These are phyloP conservation scores for Amphiura filiformis DNA, from an alignment of 35 echinoderm and acorn worm species.

Conservation along the genomic window DNA sequence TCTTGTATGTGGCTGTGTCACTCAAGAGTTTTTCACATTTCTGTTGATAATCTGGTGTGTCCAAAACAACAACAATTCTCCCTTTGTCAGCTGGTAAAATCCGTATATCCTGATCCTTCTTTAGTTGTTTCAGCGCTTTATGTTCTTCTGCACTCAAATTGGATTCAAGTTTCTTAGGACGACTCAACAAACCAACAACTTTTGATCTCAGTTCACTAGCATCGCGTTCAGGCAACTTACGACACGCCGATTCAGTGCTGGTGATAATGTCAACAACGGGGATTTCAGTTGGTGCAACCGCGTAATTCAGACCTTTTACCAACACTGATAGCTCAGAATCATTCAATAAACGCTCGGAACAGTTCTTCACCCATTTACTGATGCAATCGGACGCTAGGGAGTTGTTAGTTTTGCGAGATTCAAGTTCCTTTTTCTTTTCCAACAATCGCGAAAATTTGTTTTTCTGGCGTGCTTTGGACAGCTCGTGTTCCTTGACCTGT, in stretches of 20 bases:
- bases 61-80: slow-evolving; percentile 6
- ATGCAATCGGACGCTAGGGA: slow-evolving; percentile 42
- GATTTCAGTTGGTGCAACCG: neutral
- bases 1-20: too few species aligned
- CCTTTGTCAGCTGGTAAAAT: slow-evolving; percentile 23
- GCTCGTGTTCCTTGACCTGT: slow-evolving; percentile 41
- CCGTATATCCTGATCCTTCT: slow-evolving; percentile 29
- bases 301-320: slow-evolving; percentile 31
- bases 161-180: neutral
- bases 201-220: slow-evolving; percentile 15
- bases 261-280: neutral
- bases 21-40: too few species aligned
- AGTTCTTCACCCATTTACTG: slow-evolving; percentile 46
- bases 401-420: slow-evolving; percentile 5
- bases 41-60: too few species aligned
- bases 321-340: slow-evolving; percentile 35
- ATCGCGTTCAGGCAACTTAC: slow-evolving; percentile 10
- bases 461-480: slow-evolving; percentile 40
- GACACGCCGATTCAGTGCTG: neutral
- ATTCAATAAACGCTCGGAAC: slow-evolving; percentile 21
- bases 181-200: neutral
- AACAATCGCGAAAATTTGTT: slow-evolving; percentile 34
- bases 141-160: neutral
- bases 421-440: slow-evolving; percentile 10
- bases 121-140: neutral